A percentile compares a stretch with the other conserved stretches of the same genome.
phyloP scores from a whole-genome alignment of 2,113 vertebrate species.

The Carlito syrichta region DNA sequence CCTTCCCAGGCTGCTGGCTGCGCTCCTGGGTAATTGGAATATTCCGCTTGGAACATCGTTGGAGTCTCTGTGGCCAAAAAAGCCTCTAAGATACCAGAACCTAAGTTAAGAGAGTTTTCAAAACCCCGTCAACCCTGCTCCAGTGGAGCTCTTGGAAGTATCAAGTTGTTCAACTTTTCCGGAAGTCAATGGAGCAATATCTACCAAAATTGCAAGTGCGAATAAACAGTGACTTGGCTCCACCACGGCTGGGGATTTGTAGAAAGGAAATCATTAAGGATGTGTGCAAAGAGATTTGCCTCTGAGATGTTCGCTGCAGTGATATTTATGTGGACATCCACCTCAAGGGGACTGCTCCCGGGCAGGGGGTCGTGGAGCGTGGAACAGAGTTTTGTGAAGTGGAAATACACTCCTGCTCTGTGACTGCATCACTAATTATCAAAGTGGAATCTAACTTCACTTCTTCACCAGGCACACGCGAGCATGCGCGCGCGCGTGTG shows the following conservation, averaged over 20 bases:
- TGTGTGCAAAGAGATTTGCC: not conserved
- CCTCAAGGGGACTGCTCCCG: not conserved
- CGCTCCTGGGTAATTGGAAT: not conserved
- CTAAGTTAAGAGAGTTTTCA: not conserved
- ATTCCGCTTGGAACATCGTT: not conserved
- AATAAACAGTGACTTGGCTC: constrained; percentile 29
- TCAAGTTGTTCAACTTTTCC: not conserved
- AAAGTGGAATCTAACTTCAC: not conserved
- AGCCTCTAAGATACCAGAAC: not conserved
- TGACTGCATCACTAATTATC: rapidly evolving
- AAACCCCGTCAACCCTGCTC: not conserved
- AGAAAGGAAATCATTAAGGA: constrained; percentile 46
- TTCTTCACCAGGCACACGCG: rapidly evolving
- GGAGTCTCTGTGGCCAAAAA: not conserved
- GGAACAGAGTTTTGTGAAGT: not conserved
- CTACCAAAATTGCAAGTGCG: not conserved
- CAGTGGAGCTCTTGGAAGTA: not conserved
- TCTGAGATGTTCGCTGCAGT: rapidly evolving
- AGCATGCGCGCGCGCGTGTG: rapidly evolving
- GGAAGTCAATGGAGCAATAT: not conserved
- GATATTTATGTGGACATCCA: not conserved
- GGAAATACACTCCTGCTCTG: not conserved
- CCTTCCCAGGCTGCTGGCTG: not conserved
- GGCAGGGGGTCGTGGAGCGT: no score
- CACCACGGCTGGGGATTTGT: not conserved